Evolutionary conservation across 1,140 invertebrate species (phyloP).

Genomic region (Hydropsyche tenuis): DNA sequence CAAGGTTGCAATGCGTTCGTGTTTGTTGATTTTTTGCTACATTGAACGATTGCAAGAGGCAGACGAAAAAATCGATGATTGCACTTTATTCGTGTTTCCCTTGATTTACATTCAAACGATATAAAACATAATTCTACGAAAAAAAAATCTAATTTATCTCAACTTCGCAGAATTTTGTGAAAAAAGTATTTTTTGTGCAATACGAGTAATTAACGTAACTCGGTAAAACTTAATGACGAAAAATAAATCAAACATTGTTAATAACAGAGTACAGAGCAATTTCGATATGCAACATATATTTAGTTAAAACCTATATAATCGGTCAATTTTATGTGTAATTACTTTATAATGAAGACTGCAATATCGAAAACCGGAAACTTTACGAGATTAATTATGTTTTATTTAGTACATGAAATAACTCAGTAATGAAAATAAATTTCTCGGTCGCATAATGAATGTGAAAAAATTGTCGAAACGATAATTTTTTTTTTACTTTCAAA

Average conservation of each 20-base stretch:
- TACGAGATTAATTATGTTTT: conserved; percentile 1
- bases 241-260: conserved; percentile 4
- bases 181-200: too few species aligned
- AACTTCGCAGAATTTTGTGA: too few species aligned
- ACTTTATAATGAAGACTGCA: conserved; percentile 19
- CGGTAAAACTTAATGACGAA: not conserved
- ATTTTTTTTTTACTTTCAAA: too few species aligned
- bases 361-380: conserved; percentile 13
- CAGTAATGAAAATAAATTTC: too few species aligned
- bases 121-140: too few species aligned
- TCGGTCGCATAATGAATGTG: too few species aligned
- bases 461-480: too few species aligned
- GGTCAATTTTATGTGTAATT: conserved; percentile 8
- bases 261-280: not conserved
- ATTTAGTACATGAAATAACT: not conserved
- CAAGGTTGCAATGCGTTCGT: not conserved
- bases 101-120: too few species aligned
- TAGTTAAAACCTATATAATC: conserved; percentile 7
- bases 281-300: conserved; percentile 1
- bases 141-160: too few species aligned
- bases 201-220: too few species aligned
- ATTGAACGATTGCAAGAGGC: not conserved
- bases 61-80: not conserved
- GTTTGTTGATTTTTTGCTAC: not conserved
- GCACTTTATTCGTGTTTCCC: not conserved